A percentile compares a stretch with the other conserved stretches of the same genome.
These are phyloP conservation scores for Plagodis pulveraria DNA, from an alignment of 2,888 invertebrate species.

Conservation along the genomic window DNA sequence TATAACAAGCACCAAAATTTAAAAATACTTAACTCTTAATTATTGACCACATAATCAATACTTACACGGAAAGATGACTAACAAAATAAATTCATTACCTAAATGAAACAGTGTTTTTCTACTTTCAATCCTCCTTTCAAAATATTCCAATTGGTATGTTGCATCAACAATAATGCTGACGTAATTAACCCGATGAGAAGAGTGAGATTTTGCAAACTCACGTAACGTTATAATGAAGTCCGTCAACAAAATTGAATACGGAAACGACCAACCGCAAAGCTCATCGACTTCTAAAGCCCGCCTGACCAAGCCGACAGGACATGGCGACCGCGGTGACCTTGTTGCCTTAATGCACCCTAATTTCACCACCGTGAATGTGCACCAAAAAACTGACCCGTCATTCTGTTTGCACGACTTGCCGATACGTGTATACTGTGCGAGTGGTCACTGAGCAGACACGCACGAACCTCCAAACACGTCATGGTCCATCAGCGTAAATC, in stretches of 20 bases:
- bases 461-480: constrained; percentile 52
- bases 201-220: constrained; percentile 11
- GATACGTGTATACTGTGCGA: constrained; percentile 77
- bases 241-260: constrained; percentile 34
- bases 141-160: not conserved
- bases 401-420: constrained; percentile 78
- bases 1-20: too few species aligned
- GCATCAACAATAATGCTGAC: constrained; percentile 7
- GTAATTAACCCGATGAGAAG: constrained; percentile 8
- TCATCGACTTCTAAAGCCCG: constrained; percentile 56
- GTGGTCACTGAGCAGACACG: constrained; percentile 62
- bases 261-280: constrained; percentile 68
- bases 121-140: too few species aligned
- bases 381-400: constrained; percentile 77
- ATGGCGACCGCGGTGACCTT: constrained; percentile 69
- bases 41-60: too few species aligned
- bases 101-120: too few species aligned
- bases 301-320: constrained; percentile 64
- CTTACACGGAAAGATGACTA: too few species aligned
- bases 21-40: too few species aligned
- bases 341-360: constrained; percentile 83
- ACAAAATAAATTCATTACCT: too few species aligned
- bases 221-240: constrained; percentile 24
- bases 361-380: constrained; percentile 69
- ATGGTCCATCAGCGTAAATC: constrained; percentile 34